Evolutionary conservation across 1,140 invertebrate genomes (phyloP).

Genomic region (Pomacea maculata): DNA sequence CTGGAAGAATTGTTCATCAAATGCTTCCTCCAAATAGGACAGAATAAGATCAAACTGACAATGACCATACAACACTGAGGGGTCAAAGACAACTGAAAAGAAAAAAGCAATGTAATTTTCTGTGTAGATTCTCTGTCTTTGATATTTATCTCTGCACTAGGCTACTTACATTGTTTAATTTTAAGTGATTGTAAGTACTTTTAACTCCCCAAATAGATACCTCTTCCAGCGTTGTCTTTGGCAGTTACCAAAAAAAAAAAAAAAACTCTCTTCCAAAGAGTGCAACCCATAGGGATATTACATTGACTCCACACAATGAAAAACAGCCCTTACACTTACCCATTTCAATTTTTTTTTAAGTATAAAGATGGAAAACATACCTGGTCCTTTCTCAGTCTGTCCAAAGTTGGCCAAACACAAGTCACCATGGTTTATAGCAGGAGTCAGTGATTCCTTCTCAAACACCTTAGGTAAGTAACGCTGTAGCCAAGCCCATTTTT

Average conservation of each 20-base stretch:
- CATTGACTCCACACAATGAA: too few relatives aligned
- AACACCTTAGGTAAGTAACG: slow-evolving; percentile 22
- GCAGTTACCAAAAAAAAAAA: too few relatives aligned
- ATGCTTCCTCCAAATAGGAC: slow-evolving; percentile 7
- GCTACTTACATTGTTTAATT: too few relatives aligned
- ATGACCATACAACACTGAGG: slow-evolving; percentile 20
- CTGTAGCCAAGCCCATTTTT: slow-evolving; percentile 19
- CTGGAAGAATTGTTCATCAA: slow-evolving; percentile 24
- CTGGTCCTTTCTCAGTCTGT: slow-evolving; percentile 21
- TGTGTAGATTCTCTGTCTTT: too few relatives aligned
- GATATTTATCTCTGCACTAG: not conserved
- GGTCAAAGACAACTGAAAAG: slow-evolving; percentile 27
- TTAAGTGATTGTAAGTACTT: too few relatives aligned
- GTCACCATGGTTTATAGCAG: slow-evolving; percentile 24
- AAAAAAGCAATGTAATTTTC: not conserved
- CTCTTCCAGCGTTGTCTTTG: too few relatives aligned
- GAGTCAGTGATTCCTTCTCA: slow-evolving; percentile 11
- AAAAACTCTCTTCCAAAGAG: too few relatives aligned
- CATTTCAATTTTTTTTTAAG: too few relatives aligned
- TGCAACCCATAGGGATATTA: too few relatives aligned
- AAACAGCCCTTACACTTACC: too few relatives aligned
- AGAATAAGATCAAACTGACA: slow-evolving; percentile 21
- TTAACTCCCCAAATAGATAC: too few relatives aligned
- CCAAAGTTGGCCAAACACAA: slow-evolving; percentile 27
- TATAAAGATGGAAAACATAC: not conserved